phyloP scores from a whole-genome alignment of 2,113 vertebrate genomes.

The Syrmaticus mikado region DNA sequence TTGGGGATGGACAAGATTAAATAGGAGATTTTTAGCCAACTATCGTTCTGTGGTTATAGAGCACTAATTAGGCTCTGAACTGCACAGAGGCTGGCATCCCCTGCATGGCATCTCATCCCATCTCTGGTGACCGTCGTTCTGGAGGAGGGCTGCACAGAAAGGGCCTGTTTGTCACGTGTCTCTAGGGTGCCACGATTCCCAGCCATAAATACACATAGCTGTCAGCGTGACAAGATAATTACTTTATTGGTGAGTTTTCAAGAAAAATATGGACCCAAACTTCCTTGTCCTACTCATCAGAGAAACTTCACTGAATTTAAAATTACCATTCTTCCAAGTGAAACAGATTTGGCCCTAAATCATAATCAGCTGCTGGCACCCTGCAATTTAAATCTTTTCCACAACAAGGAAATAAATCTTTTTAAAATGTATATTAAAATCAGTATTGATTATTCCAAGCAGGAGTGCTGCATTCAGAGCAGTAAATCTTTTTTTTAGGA shows the following conservation, averaged over 20 bases:
- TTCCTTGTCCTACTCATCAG: slow-evolving; percentile 44
- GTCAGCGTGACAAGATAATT: slow-evolving; percentile 45
- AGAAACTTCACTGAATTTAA: slow-evolving; percentile 57
- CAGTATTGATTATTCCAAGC: slow-evolving; percentile 71
- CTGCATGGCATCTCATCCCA: accelerated
- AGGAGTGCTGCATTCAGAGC: not conserved
- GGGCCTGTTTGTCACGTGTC: not conserved
- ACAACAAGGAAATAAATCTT: slow-evolving; percentile 70
- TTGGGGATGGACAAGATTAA: slow-evolving; percentile 69
- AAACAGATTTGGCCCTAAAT: slow-evolving; percentile 65
- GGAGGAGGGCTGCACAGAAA: not conserved
- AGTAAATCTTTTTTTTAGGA: slow-evolving; percentile 54
- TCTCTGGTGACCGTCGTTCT: not conserved
- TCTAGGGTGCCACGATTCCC: not conserved
- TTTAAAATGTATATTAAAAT: slow-evolving; percentile 63
- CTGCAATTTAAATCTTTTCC: slow-evolving; percentile 64
- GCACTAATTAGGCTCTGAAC: not conserved
- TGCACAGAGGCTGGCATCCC: not conserved
- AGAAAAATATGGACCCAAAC: slow-evolving; percentile 42
- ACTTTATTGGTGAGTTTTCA: slow-evolving; percentile 41
- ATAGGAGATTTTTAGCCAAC: slow-evolving; percentile 48
- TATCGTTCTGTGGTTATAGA: not conserved
- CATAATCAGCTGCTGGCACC: slow-evolving; percentile 48
- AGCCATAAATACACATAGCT: slow-evolving; percentile 25
- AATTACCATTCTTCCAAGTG: slow-evolving; percentile 46